phyloP scores from a whole-genome alignment of 1,140 invertebrate species.

The Ectropis grisescens region DNA sequence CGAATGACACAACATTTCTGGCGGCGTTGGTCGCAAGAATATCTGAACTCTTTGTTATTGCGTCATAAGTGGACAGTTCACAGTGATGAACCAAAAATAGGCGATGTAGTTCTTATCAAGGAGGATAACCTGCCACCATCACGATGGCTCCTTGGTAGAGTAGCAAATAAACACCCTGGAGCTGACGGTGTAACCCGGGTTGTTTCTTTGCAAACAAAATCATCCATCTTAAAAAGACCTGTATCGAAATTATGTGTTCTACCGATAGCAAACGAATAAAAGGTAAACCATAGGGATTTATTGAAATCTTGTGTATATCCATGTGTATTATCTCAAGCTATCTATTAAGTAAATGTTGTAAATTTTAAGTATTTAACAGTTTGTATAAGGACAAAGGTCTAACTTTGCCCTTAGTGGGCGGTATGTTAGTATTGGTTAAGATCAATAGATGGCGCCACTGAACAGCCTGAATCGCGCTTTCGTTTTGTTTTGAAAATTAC shows the following conservation, averaged over 20 bases:
- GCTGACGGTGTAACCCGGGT: constrained; percentile 2
- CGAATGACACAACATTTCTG: constrained; percentile 9
- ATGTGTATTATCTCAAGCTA: not conserved
- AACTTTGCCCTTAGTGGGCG: not conserved
- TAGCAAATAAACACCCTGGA: constrained; percentile 8
- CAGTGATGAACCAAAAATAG: constrained; percentile 6
- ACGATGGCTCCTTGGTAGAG: constrained; percentile 8
- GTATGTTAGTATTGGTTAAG: not conserved
- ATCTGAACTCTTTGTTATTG: constrained; percentile 18
- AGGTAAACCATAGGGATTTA: too few relatives aligned
- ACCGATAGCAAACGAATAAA: not conserved
- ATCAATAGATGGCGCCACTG: too few relatives aligned
- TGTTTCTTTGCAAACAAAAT: not conserved
- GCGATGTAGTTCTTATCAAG: too few relatives aligned
- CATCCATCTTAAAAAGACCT: not conserved
- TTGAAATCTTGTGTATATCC: too few relatives aligned
- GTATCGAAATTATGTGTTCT: not conserved
- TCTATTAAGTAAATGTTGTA: not conserved
- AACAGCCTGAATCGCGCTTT: too few relatives aligned
- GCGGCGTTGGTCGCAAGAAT: constrained; percentile 16
- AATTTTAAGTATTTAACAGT: not conserved
- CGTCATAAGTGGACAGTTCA: constrained; percentile 34
- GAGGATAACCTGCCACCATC: constrained; percentile 1
- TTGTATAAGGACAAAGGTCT: not conserved
- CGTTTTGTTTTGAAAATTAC: too few relatives aligned